Evolutionary conservation across 1,140 invertebrate species (phyloP).

Genomic region (Diorhabda elongata): DNA sequence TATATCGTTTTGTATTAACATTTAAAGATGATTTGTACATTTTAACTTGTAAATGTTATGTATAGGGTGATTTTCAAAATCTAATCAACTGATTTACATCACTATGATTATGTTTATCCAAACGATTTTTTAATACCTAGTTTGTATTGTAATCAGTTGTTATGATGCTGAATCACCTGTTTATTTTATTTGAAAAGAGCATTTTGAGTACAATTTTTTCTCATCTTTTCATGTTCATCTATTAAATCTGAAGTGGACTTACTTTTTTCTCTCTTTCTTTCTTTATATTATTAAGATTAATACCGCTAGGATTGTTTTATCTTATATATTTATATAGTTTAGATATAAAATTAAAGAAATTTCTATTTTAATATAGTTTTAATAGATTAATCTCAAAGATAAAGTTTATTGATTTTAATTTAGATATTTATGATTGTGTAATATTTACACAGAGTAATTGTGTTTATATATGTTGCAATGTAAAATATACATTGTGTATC

Average conservation of each 20-base stretch:
- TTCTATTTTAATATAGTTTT: too few species aligned
- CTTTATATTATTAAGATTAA: too few species aligned
- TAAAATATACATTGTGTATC: too few species aligned
- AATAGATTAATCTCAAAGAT: too few species aligned
- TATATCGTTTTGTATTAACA: background rate
- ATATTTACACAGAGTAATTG: too few species aligned
- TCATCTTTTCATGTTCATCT: background rate
- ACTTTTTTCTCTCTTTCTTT: background rate
- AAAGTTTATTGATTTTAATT: too few species aligned
- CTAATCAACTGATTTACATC: background rate
- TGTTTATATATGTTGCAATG: too few species aligned
- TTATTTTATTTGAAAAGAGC: background rate
- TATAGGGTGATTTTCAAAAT: background rate
- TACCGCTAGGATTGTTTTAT: too few species aligned
- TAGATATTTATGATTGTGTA: too few species aligned
- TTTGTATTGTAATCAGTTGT: background rate
- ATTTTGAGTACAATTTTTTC: background rate
- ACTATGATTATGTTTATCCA: background rate
- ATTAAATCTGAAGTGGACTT: background rate
- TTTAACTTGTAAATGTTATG: background rate
- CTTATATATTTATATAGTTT: too few species aligned
- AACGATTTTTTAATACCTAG: too few species aligned
- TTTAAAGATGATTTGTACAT: conserved; percentile 1
- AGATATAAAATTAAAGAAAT: too few species aligned
- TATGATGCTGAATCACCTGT: background rate